Conservation (phyloP, 2,888 invertebrate species). For the Calameuta filiformis region DNA sequence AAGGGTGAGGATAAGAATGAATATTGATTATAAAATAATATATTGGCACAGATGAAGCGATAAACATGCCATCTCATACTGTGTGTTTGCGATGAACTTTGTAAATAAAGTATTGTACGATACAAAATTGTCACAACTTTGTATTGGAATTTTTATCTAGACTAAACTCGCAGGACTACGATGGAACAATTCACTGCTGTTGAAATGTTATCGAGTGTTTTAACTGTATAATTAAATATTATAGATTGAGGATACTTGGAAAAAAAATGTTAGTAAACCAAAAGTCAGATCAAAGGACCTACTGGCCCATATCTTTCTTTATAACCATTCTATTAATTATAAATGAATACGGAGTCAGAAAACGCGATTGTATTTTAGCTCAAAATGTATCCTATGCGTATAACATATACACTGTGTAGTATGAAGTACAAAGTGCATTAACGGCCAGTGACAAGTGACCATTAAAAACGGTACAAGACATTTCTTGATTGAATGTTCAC, state of each 20-base stretch:
- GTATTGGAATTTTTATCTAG: not conserved
- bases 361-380: too few species aligned
- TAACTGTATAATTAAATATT: too few species aligned
- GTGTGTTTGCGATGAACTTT: conserved; percentile 3
- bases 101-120: conserved; percentile 6
- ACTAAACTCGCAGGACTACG: not conserved
- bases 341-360: too few species aligned
- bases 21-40: not conserved
- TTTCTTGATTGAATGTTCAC: not conserved
- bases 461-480: too few species aligned
- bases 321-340: not conserved
- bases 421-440: too few species aligned
- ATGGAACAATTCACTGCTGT: not conserved
- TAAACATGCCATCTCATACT: not conserved
- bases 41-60: not conserved
- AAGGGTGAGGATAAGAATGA: not conserved
- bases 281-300: not conserved
- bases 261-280: too few species aligned
- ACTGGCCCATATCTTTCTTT: not conserved
- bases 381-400: too few species aligned
- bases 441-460: too few species aligned
- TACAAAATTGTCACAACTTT: not conserved
- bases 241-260: too few species aligned
- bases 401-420: too few species aligned
- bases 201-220: not conserved